Conservation (phyloP, 2,113 vertebrate species). For the Oreochromis spilurus region DNA sequence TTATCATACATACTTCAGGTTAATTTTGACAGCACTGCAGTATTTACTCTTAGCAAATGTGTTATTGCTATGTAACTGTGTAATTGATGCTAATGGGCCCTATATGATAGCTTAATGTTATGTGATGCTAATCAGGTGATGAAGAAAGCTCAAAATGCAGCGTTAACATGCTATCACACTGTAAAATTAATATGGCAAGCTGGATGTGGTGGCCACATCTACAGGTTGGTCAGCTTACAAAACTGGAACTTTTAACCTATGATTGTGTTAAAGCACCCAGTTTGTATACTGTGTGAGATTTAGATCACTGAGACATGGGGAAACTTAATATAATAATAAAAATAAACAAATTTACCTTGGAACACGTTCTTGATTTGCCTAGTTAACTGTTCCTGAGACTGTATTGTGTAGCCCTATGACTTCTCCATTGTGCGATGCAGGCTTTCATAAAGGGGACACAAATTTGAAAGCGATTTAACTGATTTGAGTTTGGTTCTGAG, state of each 20-base stretch:
- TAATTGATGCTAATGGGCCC: background rate
- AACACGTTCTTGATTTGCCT: background rate
- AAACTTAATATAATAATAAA: background rate
- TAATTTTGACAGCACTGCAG: background rate
- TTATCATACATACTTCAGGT: background rate
- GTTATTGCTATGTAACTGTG: background rate
- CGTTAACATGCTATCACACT: too few species aligned
- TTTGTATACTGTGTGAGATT: background rate
- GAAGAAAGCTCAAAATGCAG: too few species aligned
- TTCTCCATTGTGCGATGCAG: background rate
- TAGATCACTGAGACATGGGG: background rate
- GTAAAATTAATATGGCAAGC: too few species aligned
- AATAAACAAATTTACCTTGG: background rate
- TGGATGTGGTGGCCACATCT: background rate
- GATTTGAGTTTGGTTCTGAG: background rate
- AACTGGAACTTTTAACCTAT: background rate
- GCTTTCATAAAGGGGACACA: background rate
- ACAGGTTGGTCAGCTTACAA: background rate
- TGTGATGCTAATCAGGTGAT: too few species aligned
- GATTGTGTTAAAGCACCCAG: background rate
- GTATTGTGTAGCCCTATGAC: background rate
- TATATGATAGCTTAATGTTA: background rate
- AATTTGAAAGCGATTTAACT: background rate
- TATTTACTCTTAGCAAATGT: background rate
- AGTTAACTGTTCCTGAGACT: background rate